A percentile compares a stretch with the other conserved stretches of the same genome.
phyloP scores from a whole-genome alignment of 2,113 vertebrate species.

The Mirounga angustirostris region DNA sequence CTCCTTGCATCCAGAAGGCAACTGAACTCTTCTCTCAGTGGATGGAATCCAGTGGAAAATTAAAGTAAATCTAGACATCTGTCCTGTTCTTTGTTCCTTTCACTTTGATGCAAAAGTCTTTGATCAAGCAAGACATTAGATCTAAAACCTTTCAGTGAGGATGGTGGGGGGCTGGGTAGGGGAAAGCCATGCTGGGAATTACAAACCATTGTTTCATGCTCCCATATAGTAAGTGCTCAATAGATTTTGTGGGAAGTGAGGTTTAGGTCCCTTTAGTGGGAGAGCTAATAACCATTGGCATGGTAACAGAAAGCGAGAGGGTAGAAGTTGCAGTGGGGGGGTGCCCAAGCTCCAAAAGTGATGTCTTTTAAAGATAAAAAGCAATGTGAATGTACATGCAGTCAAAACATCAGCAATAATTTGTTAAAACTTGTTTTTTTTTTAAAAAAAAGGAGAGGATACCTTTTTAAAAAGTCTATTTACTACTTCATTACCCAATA shows the following conservation, averaged over 20 bases:
- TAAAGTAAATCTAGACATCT: conserved; percentile 65
- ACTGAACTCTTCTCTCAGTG: conserved; percentile 65
- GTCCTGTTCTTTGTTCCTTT: conserved; percentile 64
- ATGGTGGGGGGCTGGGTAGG: not conserved
- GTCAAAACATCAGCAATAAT: not conserved
- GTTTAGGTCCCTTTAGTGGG: not conserved
- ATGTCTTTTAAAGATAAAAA: conserved; percentile 52
- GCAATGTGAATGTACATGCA: not conserved
- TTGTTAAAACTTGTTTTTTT: conserved; percentile 12
- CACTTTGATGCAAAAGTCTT: conserved; percentile 66
- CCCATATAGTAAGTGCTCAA: not conserved
- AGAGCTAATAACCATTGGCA: not conserved
- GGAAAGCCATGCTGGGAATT: not conserved
- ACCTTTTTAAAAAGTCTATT: not conserved
- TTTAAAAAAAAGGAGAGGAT: not conserved
- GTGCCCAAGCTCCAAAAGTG: not conserved
- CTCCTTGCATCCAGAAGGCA: conserved; percentile 64
- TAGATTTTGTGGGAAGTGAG: conserved; percentile 4
- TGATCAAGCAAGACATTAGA: conserved; percentile 59
- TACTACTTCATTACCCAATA: not conserved
- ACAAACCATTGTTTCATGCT: not conserved
- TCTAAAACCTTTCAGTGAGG: conserved; percentile 61
- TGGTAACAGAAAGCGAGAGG: not conserved
- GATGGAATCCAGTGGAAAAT: conserved; percentile 72
- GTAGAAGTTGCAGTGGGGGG: not conserved